Conservation (phyloP, 2,797 vertebrate genomes). For the Liparis tanakae region DNA sequence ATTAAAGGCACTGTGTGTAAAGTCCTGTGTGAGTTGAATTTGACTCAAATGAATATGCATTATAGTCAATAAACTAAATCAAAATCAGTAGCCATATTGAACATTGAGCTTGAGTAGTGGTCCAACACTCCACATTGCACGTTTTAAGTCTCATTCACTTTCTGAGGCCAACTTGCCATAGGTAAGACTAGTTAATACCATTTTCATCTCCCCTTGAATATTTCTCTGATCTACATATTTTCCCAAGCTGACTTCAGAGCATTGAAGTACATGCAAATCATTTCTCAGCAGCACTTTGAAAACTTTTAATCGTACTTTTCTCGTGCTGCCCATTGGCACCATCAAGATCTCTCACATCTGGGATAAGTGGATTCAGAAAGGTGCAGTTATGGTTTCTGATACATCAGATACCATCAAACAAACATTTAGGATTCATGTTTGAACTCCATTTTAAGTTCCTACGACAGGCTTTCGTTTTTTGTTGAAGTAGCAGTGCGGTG, state of each 20-base stretch:
- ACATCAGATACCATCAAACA: conserved; percentile 3
- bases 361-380: conserved; percentile 14
- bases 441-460: neutral
- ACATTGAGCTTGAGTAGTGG: neutral
- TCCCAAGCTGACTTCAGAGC: conserved; percentile 30
- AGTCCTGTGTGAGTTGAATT: neutral
- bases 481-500: neutral
- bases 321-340: conserved; percentile 21
- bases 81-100: neutral
- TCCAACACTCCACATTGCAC: neutral
- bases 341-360: conserved; percentile 15
- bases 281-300: conserved; percentile 30
- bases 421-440: accelerated
- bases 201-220: conserved; percentile 39
- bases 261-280: conserved; percentile 26
- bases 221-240: conserved; percentile 35
- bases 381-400: conserved; percentile 26
- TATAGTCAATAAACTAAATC: neutral
- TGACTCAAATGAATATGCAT: neutral
- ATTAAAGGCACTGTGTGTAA: neutral
- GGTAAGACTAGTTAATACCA: conserved; percentile 36
- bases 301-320: conserved; percentile 33
- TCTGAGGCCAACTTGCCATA: conserved; percentile 19
- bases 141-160: conserved; percentile 4
- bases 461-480: neutral